Percentiles rank a stretch among this genome's conserved stretches.
phyloP scores from a whole-genome alignment of 2,888 invertebrate genomes.

The Dichetophora obliterata region DNA sequence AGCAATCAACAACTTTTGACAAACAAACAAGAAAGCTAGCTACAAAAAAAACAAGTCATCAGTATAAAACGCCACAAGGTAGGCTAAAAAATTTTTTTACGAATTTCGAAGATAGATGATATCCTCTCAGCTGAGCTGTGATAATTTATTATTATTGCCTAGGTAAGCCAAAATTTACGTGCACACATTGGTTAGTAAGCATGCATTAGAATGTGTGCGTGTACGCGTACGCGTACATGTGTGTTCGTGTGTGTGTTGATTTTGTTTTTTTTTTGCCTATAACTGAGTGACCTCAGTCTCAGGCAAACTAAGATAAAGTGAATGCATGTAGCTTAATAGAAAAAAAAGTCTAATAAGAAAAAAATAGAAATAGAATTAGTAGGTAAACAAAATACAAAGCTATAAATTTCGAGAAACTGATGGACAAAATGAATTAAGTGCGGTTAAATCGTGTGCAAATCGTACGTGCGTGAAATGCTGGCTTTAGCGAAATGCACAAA shows the following conservation, averaged over 20 bases:
- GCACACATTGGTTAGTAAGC: background rate
- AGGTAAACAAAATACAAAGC: constrained; percentile 32
- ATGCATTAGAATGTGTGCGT: background rate
- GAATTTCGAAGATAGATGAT: constrained; percentile 26
- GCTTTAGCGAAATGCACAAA: too few species aligned
- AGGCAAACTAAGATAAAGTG: background rate
- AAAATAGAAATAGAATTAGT: constrained; percentile 6
- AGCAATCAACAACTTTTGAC: constrained; percentile 29
- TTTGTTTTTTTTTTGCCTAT: background rate
- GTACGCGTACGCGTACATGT: too few species aligned
- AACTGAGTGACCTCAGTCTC: background rate
- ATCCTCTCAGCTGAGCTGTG: constrained; percentile 31
- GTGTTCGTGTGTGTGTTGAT: background rate
- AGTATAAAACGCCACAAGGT: background rate
- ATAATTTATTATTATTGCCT: constrained; percentile 36
- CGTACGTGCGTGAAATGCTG: constrained; percentile 27
- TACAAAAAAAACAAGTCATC: background rate
- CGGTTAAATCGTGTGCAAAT: constrained; percentile 19
- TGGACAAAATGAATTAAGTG: constrained; percentile 33
- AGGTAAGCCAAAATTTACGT: constrained; percentile 12
- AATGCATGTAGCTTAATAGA: background rate
- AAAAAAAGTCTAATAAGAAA: background rate
- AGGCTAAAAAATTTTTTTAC: constrained; percentile 4
- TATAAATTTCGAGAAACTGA: constrained; percentile 26
- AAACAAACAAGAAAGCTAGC: background rate